These are phyloP conservation scores for Sigmodon hispidus DNA, from an alignment of 2,113 vertebrate species.

Conservation along the genomic window DNA sequence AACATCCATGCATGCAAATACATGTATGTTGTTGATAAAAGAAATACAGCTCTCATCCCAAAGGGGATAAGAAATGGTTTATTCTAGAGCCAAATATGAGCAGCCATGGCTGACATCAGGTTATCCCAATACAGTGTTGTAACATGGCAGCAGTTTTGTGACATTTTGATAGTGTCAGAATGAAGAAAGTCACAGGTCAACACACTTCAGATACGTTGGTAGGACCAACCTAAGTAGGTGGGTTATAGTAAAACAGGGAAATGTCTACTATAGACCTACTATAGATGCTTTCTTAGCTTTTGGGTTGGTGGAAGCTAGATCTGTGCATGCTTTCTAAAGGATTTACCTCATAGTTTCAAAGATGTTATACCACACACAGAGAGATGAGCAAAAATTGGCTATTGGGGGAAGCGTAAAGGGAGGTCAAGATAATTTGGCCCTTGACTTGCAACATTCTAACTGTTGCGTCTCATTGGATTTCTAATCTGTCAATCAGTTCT, in stretches of 20 bases:
- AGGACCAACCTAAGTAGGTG: not conserved
- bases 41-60: not conserved
- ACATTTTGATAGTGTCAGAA: not conserved
- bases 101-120: not conserved
- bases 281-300: not conserved
- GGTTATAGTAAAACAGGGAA: not conserved
- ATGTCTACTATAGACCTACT: not conserved
- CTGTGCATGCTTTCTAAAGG: not conserved
- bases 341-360: not conserved
- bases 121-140: not conserved
- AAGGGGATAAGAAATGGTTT: not conserved
- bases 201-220: not conserved
- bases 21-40: not conserved
- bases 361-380: not conserved
- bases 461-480: not conserved
- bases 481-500: not conserved
- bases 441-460: not conserved
- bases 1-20: no score
- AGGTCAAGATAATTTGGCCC: not conserved
- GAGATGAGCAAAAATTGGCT: not conserved
- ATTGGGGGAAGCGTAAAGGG: not conserved
- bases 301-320: not conserved
- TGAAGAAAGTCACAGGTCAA: not conserved
- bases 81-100: not conserved
- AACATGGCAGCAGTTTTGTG: not conserved